These are phyloP conservation scores for Tokudaia tokunoshimensis DNA, from an alignment of 2,797 vertebrate genomes.

Conservation along the genomic window DNA sequence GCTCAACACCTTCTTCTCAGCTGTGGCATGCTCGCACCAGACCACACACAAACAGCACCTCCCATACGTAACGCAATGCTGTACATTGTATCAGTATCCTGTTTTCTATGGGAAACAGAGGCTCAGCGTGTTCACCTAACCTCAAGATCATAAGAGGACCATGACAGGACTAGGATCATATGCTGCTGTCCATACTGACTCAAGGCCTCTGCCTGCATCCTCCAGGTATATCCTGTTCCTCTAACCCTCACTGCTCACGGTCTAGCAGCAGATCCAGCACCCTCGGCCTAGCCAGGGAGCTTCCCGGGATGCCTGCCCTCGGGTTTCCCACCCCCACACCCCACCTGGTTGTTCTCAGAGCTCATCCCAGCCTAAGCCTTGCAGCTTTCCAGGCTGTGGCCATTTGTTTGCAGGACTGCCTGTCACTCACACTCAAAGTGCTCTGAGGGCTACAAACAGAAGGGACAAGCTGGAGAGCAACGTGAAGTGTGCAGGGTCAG, in stretches of 20 bases:
- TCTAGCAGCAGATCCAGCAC: background rate
- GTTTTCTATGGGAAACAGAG: background rate
- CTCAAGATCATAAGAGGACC: background rate
- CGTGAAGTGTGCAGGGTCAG: background rate
- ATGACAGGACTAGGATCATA: background rate
- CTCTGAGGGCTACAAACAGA: background rate
- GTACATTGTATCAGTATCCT: background rate
- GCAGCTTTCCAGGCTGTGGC: background rate
- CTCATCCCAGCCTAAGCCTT: background rate
- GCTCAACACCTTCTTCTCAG: background rate
- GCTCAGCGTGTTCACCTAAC: background rate
- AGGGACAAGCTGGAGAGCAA: background rate
- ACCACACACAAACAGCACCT: background rate
- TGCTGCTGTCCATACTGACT: background rate
- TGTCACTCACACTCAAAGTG: background rate
- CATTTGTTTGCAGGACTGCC: background rate
- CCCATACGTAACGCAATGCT: background rate
- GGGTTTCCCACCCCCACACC: background rate
- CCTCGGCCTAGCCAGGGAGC: background rate
- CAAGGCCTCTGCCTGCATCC: background rate
- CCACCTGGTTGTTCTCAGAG: background rate
- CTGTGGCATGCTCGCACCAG: background rate
- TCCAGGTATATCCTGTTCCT: background rate
- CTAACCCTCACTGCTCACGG: background rate
- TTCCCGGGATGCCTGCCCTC: background rate